These are phyloP conservation scores for Chionomys nivalis DNA, from an alignment of 2,113 vertebrate genomes.

Conservation along the genomic window DNA sequence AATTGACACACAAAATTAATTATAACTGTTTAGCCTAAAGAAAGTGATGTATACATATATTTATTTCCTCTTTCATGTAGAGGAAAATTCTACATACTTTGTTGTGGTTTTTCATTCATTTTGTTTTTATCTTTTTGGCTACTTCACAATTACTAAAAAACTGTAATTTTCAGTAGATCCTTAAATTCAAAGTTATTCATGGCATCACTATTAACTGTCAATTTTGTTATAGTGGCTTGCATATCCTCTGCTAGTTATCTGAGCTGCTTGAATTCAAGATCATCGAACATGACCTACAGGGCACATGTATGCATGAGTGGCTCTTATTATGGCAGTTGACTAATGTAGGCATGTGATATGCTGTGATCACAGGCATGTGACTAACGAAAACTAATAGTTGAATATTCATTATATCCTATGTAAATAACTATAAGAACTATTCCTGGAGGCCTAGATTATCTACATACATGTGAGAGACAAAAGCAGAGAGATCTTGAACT, in stretches of 20 bases:
- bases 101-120: background rate
- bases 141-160: background rate
- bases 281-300: slow-evolving; percentile 87
- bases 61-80: background rate
- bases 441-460: slow-evolving; percentile 90
- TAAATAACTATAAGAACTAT: slow-evolving; percentile 87
- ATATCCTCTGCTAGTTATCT: slow-evolving; percentile 80
- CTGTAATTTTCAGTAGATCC: background rate
- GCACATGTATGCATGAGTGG: slow-evolving; percentile 87
- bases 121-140: background rate
- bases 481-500: background rate
- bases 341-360: slow-evolving; percentile 84
- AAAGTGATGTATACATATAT: background rate
- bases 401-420: slow-evolving; percentile 89
- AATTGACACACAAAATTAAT: background rate
- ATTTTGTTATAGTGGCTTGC: slow-evolving; percentile 89
- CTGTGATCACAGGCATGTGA: slow-evolving; percentile 87
- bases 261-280: slow-evolving; percentile 90
- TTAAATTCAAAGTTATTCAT: slow-evolving; percentile 86
- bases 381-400: slow-evolving; percentile 88
- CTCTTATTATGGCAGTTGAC: slow-evolving; percentile 86
- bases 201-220: slow-evolving; percentile 89
- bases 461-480: background rate
- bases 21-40: background rate
- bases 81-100: background rate